Evolutionary conservation across 1,140 invertebrate species (phyloP).

Genomic region (Yoshiicerus persimilis): DNA sequence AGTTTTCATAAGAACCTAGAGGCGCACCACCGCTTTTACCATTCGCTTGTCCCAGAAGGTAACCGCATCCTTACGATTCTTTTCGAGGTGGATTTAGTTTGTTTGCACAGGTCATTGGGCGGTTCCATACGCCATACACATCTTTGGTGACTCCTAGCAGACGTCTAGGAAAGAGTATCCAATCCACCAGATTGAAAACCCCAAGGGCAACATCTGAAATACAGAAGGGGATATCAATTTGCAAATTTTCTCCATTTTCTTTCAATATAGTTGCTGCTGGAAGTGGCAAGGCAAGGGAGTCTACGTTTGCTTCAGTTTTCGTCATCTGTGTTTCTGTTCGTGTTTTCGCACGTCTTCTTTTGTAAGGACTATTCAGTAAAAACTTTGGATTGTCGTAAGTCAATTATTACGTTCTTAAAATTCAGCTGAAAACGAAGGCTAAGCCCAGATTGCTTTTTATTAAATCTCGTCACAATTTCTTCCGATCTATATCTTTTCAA

Average conservation of each 20-base stretch:
- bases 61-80: neutral
- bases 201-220: neutral
- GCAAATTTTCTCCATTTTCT: neutral
- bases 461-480: neutral
- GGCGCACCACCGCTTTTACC: neutral
- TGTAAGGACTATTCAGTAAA: neutral
- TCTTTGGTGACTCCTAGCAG: slow-evolving; percentile 6
- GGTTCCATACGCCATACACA: neutral
- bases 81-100: slow-evolving; percentile 9
- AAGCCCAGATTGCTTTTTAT: neutral
- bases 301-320: slow-evolving; percentile 1
- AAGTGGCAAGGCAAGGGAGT: slow-evolving; percentile 8
- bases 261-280: neutral
- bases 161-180: neutral
- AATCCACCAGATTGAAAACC: neutral
- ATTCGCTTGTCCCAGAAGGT: slow-evolving; percentile 8
- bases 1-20: slow-evolving; percentile 3
- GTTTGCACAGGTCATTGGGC: slow-evolving; percentile 5
- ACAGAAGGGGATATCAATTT: neutral
- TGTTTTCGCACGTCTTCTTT: neutral
- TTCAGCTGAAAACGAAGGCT: neutral
- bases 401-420: neutral
- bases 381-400: neutral
- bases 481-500: neutral
- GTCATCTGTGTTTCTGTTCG: neutral